phyloP scores from a whole-genome alignment of 2,113 vertebrate genomes.

The Gadus chalcogrammus region DNA sequence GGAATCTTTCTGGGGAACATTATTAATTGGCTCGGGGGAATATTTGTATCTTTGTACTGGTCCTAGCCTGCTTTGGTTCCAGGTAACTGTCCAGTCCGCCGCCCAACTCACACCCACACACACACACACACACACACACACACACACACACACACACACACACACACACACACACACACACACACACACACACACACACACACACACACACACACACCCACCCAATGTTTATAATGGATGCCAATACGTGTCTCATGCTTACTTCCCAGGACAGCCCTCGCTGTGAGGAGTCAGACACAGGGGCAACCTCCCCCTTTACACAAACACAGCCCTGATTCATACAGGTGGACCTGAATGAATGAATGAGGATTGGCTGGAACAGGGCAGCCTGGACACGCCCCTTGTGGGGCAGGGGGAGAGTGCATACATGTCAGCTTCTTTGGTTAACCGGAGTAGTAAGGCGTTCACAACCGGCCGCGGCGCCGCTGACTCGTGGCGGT shows the following conservation, averaged over 20 bases:
- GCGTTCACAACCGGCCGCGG: too few species aligned
- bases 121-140: too few species aligned
- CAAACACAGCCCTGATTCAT: slow-evolving; percentile 44
- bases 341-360: slow-evolving; percentile 57
- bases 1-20: slow-evolving; percentile 53
- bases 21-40: slow-evolving; percentile 54
- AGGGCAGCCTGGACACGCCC: slow-evolving; percentile 12
- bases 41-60: slow-evolving; percentile 47
- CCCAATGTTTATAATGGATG: too few species aligned
- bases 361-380: slow-evolving; percentile 51
- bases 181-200: too few species aligned
- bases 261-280: too few species aligned
- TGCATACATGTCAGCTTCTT: slow-evolving; percentile 13
- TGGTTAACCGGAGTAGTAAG: background rate
- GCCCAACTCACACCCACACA: slow-evolving; percentile 24
- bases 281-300: slow-evolving; percentile 28
- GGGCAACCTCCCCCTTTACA: slow-evolving; percentile 48
- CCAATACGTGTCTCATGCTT: too few species aligned
- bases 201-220: too few species aligned
- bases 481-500: too few species aligned
- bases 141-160: too few species aligned
- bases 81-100: slow-evolving; percentile 30
- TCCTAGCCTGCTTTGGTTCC: slow-evolving; percentile 51
- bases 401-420: slow-evolving; percentile 9
- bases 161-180: too few species aligned